Conservation (phyloP, 2,888 invertebrate species). For the Eumacrocentrus americanus region DNA sequence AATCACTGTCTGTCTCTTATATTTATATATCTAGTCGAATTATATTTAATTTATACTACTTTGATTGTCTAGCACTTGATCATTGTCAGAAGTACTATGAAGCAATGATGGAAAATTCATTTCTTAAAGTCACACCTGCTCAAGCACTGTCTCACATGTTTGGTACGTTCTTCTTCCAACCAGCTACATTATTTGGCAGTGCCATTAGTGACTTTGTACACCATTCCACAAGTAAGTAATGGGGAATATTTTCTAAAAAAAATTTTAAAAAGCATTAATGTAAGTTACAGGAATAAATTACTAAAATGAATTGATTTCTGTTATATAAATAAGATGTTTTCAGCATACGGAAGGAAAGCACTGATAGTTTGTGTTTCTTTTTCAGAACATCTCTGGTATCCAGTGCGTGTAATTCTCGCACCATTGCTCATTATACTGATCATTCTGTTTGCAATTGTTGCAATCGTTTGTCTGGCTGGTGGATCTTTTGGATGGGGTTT, state of each 20-base stretch:
- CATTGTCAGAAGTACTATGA: slow-evolving; percentile 50
- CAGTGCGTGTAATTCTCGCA: slow-evolving; percentile 26
- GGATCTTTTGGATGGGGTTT: slow-evolving; percentile 42
- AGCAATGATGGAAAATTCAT: slow-evolving; percentile 45
- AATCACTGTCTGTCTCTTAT: too few species aligned
- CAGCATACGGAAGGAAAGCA: too few species aligned
- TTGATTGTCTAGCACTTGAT: slow-evolving; percentile 39
- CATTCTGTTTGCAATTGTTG: slow-evolving; percentile 27
- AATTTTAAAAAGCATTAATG: too few species aligned
- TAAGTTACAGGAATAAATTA: too few species aligned
- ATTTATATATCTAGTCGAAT: too few species aligned
- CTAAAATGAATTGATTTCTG: too few species aligned
- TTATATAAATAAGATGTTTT: too few species aligned
- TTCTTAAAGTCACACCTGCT: slow-evolving; percentile 50
- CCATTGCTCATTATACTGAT: slow-evolving; percentile 34
- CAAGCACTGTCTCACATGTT: slow-evolving; percentile 47
- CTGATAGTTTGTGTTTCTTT: slow-evolving; percentile 22
- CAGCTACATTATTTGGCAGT: slow-evolving; percentile 41
- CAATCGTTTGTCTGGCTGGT: slow-evolving; percentile 32
- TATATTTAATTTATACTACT: too few species aligned
- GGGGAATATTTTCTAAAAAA: too few species aligned
- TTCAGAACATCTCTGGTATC: slow-evolving; percentile 40
- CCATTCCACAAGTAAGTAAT: slow-evolving; percentile 46
- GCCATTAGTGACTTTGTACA: slow-evolving; percentile 41
- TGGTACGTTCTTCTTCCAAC: slow-evolving; percentile 40